Evolutionary conservation across 1,140 invertebrate species (phyloP).

Genomic region (Subanguina moxae): DNA sequence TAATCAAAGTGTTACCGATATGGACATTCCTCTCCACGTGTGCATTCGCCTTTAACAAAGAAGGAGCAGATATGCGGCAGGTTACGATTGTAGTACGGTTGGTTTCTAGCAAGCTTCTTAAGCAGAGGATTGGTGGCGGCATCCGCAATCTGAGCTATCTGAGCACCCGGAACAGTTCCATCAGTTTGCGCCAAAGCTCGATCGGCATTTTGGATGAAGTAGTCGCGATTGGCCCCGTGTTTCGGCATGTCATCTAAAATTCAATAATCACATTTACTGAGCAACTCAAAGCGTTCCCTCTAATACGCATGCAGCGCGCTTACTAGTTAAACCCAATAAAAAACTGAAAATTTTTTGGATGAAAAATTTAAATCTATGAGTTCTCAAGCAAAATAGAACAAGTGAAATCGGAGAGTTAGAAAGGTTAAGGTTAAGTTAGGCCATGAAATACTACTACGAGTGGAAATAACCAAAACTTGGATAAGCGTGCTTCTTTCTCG

Average conservation of each 20-base stretch:
- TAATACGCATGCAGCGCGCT: too few species aligned
- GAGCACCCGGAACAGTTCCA: slow-evolving; percentile 62
- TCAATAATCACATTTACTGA: too few species aligned
- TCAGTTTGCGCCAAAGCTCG: slow-evolving; percentile 68
- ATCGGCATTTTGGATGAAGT: slow-evolving; percentile 92
- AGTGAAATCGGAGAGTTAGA: too few species aligned
- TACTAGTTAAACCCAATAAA: not conserved
- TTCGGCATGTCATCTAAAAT: slow-evolving; percentile 79
- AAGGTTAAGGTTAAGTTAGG: too few species aligned
- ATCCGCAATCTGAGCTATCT: slow-evolving; percentile 62
- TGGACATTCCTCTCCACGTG: slow-evolving; percentile 96
- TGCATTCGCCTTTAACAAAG: slow-evolving; percentile 99
- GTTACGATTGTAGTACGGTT: slow-evolving; percentile 97
- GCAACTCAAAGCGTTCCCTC: too few species aligned
- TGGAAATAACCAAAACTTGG: too few species aligned
- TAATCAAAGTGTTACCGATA: slow-evolving; percentile 65
- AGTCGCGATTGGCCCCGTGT: slow-evolving; percentile 97
- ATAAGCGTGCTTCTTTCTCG: too few species aligned
- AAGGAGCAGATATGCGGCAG: slow-evolving; percentile 98
- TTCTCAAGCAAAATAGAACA: too few species aligned
- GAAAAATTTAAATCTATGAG: too few species aligned
- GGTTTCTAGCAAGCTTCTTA: slow-evolving; percentile 86
- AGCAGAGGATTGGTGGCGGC: slow-evolving; percentile 73
- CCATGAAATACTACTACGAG: too few species aligned
- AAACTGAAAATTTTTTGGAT: too few species aligned